Conservation (phyloP, 2,113 vertebrate species). For the Acrocephalus kingi region DNA sequence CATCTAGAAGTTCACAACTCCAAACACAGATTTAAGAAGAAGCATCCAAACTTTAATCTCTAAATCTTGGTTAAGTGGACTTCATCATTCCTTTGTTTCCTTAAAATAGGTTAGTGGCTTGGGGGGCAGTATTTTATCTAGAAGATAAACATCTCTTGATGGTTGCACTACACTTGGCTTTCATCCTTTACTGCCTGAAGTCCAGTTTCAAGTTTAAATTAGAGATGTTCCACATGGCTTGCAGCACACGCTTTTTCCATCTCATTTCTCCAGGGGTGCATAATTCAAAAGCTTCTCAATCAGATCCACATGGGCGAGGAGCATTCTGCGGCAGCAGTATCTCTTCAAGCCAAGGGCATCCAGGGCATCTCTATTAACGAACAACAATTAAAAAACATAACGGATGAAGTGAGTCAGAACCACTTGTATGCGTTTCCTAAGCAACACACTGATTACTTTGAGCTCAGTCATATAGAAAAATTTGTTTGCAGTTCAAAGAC, state of each 20-base stretch:
- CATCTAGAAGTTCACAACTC: background rate
- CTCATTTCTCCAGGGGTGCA: constrained; percentile 93
- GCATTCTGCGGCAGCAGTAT: constrained; percentile 97
- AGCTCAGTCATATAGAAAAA: constrained; percentile 26
- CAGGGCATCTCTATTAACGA: constrained; percentile 86
- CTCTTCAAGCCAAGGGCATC: constrained; percentile 96
- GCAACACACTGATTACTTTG: constrained; percentile 26
- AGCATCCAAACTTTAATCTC: background rate
- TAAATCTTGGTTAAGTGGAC: background rate
- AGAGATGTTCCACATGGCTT: constrained; percentile 27
- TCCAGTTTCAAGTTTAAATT: constrained; percentile 31
- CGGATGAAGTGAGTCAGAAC: constrained; percentile 11
- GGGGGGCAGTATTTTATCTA: background rate
- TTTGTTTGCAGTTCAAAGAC: background rate
- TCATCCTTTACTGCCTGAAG: background rate
- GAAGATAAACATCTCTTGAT: background rate
- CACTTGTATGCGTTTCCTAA: background rate
- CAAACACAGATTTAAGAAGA: background rate
- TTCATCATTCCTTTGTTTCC: constrained; percentile 12
- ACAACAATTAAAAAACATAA: background rate
- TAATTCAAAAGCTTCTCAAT: constrained; percentile 98
- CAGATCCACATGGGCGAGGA: constrained; percentile 95
- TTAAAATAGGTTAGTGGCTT: background rate
- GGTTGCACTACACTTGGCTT: background rate
- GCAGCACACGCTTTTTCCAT: background rate